Conservation (phyloP, 64 coral and sea anemone species). For the Catalaphyllia jardinei region DNA sequence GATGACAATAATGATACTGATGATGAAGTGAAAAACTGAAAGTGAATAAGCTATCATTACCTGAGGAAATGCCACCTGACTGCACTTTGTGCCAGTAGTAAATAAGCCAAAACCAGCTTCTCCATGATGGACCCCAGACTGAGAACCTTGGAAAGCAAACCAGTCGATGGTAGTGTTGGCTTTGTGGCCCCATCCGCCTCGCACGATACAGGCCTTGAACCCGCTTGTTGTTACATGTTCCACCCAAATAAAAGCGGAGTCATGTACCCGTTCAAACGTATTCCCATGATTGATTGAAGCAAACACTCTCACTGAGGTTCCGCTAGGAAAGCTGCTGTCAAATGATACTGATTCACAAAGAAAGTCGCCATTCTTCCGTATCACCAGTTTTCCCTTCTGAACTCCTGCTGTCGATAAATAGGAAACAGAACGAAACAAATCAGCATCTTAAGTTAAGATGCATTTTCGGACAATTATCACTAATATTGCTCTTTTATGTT, state of each 20-base stretch:
- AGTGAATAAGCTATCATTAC: not conserved
- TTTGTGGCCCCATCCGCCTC: not conserved
- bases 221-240: constrained; percentile 1
- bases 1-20: too few relatives aligned
- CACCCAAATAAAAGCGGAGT: not conserved
- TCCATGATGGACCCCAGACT: not conserved
- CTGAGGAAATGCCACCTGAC: not conserved
- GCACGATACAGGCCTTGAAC: constrained; percentile 3
- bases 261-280: not conserved
- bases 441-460: too few relatives aligned
- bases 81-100: constrained; percentile 20
- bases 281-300: constrained; percentile 9
- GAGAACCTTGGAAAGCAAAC: constrained; percentile 19
- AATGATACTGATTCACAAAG: constrained; percentile 11
- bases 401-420: not conserved
- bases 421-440: too few relatives aligned
- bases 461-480: too few relatives aligned
- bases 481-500: too few relatives aligned
- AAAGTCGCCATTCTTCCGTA: not conserved
- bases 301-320: constrained; percentile 5
- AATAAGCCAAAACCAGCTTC: not conserved
- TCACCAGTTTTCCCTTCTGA: not conserved
- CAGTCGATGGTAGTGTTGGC: constrained; percentile 14
- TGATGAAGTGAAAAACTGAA: too few relatives aligned
- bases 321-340: not conserved